Evolutionary conservation across 2,888 invertebrate species (phyloP).

Genomic region (Teleiodes luculella): DNA sequence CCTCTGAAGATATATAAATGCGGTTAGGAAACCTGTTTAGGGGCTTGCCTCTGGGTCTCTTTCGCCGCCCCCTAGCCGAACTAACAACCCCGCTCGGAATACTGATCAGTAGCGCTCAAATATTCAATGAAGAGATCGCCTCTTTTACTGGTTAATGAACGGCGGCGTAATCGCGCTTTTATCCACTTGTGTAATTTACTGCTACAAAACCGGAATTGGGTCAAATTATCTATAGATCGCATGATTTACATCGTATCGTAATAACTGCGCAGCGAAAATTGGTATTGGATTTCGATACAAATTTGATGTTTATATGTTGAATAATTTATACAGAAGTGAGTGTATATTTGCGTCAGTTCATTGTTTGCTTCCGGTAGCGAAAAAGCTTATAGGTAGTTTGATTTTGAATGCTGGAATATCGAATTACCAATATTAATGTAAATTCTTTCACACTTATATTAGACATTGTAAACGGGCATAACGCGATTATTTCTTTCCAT

Average conservation of each 20-base stretch:
- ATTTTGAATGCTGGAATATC: no score
- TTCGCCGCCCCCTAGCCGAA: conserved; percentile 50
- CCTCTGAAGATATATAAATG: conserved; percentile 61
- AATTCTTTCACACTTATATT: no score
- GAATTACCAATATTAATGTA: no score
- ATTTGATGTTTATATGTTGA: no score
- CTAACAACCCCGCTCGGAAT: conserved; percentile 63
- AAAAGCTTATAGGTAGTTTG: no score
- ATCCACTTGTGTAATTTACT: neutral
- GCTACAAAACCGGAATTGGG: neutral
- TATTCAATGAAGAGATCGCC: conserved; percentile 56
- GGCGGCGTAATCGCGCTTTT: conserved; percentile 38
- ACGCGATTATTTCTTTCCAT: no score
- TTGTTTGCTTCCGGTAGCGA: no score
- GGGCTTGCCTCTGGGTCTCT: conserved; percentile 44
- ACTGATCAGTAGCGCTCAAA: conserved; percentile 54
- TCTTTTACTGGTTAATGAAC: conserved; percentile 49
- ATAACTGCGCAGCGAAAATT: no score
- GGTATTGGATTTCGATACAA: no score
- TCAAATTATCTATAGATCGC: neutral
- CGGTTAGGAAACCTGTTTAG: conserved; percentile 71
- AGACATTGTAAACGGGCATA: no score
- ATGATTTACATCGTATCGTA: neutral
- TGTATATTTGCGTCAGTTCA: no score
- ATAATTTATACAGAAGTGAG: no score